Base-by-base conservation (phyloP, 1,140 invertebrate species). In the Brachionus asplanchnoidis region DNA sequence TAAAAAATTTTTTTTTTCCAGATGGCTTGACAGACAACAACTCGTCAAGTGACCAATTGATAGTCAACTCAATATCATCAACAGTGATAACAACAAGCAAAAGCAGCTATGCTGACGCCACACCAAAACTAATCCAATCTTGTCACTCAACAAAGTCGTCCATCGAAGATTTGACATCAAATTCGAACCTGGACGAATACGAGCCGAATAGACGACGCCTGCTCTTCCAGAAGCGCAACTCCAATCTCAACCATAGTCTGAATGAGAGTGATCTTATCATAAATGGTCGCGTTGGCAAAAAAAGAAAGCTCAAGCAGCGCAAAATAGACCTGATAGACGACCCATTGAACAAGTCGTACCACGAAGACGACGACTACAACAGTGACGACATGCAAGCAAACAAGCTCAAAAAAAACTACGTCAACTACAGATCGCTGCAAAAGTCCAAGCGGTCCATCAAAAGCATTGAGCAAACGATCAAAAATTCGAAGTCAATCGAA, bases 401-500 rank as follows among this genome's bases (percentile, higher is more conserved):
- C n/a, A 50, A 32, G 11, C 42, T 77, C 0, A 50, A 23, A 26
- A 77, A 77, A 50, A 77, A 77, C 42, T 77, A 77, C 28, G 20
- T 77, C 11, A 77, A 77, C n/a, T 77, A 77, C 26, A 9, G 73
- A 20, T 77, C 79, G 1, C 23, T 82, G 23, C 79, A 82, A 46
- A 60, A 82, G n/a, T 82, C 79, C 7, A 82, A 68, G 26, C 79
- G 79, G 9, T 82, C 79, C 5, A 82, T 82, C 1, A 60, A 68
- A 40, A 65, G 17, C n/a, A 12, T 82, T 1, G 79, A 82, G 36
- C 79, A 82, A 32, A 65, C 53, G 11, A 44, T 82, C 2, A 82
- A 82, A 68, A 82, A 68, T 65, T 82, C 79, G 0, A 82, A 32
- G 40, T 82, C 79, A 44, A 82, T 82, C 14, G 79, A 82, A 82